These are phyloP conservation scores for Machaerirhynchus nigripectus DNA, from an alignment of 2,113 vertebrate species.

Conservation along the genomic window DNA sequence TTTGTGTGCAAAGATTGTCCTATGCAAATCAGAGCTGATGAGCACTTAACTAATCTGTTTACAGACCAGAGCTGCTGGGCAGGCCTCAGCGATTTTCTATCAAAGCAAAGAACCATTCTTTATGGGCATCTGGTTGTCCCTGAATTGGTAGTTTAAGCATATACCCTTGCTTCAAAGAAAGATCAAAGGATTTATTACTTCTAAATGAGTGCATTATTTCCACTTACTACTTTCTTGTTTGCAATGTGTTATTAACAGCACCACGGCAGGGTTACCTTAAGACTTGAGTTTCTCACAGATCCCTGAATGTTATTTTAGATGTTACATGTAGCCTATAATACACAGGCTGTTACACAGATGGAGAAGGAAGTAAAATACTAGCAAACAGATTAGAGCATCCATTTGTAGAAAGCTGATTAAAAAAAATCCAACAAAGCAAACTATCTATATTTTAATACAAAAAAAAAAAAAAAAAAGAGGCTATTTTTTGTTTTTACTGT, in stretches of 20 bases:
- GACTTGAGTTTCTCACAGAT: conserved; percentile 61
- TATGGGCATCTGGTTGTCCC: conserved; percentile 81
- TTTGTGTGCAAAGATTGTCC: conserved; percentile 53
- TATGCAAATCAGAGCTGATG: conserved; percentile 79
- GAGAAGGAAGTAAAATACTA: conserved; percentile 26
- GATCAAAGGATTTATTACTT: conserved; percentile 83
- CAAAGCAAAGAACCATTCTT: conserved; percentile 78
- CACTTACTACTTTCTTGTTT: conserved; percentile 78
- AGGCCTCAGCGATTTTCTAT: conserved; percentile 78
- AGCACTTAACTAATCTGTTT: conserved; percentile 83
- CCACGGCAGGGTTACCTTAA: conserved; percentile 69
- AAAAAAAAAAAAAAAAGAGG: background rate
- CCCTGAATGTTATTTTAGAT: conserved; percentile 39
- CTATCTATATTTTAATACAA: background rate
- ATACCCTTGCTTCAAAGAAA: conserved; percentile 77
- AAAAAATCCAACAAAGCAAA: background rate
- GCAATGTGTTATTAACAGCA: conserved; percentile 78
- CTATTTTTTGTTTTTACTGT: background rate
- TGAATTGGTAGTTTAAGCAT: conserved; percentile 79
- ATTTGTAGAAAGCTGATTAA: background rate
- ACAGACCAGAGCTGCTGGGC: conserved; percentile 80
- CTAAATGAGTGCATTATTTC: conserved; percentile 79
- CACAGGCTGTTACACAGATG: conserved; percentile 30
- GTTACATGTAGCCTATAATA: conserved; percentile 30
- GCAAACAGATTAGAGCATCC: background rate